Percentiles rank a stretch among this genome's conserved stretches.
Conservation (phyloP, 2,113 vertebrate species). For the Cyanocitta stelleri region DNA sequence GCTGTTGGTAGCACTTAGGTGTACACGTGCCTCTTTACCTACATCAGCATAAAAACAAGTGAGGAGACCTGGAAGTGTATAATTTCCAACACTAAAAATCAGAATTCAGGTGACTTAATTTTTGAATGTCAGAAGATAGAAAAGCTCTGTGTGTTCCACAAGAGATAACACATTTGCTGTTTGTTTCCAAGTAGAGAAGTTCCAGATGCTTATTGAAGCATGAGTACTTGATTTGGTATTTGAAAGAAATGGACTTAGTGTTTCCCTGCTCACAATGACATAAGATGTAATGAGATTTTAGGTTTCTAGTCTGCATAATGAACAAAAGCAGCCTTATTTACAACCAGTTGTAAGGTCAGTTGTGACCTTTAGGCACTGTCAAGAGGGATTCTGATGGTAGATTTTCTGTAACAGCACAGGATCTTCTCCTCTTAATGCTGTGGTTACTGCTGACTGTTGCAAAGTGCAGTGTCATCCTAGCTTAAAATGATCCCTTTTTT, state of each 20-base stretch:
- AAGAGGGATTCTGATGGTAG: background rate
- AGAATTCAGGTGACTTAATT: background rate
- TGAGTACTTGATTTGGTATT: background rate
- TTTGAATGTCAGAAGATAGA: background rate
- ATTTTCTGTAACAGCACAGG: background rate
- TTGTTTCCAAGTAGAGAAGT: background rate
- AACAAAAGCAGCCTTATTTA: conserved; percentile 24
- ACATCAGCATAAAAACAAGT: background rate
- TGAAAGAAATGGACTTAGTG: background rate
- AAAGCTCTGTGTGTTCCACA: background rate
- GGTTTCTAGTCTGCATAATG: background rate
- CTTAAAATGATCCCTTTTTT: background rate
- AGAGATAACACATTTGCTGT: background rate
- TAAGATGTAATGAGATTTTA: background rate
- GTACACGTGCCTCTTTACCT: background rate
- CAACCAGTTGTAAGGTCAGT: background rate
- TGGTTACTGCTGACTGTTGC: background rate
- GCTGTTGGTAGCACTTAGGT: background rate
- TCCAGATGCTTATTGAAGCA: background rate
- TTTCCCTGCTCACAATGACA: background rate
- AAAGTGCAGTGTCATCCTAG: background rate
- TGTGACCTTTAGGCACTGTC: background rate
- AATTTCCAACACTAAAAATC: background rate
- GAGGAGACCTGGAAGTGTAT: background rate
- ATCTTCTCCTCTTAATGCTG: background rate